Conservation (phyloP, 2,888 invertebrate species). For the Drosophila anomalata region DNA sequence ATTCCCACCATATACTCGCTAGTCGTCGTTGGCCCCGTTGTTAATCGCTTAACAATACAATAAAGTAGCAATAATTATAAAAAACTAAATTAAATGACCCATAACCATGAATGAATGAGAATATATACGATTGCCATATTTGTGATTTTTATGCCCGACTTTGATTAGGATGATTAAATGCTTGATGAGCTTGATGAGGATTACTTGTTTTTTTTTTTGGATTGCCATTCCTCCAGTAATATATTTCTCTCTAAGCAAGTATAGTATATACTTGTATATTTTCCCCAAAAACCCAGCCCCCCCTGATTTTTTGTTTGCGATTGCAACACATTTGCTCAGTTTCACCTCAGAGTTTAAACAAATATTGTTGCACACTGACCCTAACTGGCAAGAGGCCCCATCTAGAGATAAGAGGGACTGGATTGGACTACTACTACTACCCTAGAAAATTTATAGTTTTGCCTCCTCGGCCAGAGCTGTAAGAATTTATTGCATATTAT, state of each 20-base stretch:
- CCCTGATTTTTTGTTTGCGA: constrained; percentile 23
- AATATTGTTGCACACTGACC: constrained; percentile 76
- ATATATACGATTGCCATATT: constrained; percentile 75
- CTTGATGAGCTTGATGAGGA: constrained; percentile 44
- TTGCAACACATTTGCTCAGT: constrained; percentile 37
- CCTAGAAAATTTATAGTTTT: constrained; percentile 70
- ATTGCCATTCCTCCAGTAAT: neutral
- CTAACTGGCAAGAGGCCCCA: constrained; percentile 54
- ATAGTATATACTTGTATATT: neutral
- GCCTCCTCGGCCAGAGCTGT: constrained; percentile 34
- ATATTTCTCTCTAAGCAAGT: neutral
- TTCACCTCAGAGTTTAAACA: constrained; percentile 67
- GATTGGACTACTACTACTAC: neutral
- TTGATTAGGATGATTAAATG: constrained; percentile 68
- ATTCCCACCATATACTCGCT: constrained; percentile 48
- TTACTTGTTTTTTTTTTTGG: constrained; percentile 29
- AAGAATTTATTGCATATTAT: constrained; percentile 65
- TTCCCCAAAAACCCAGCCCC: neutral
- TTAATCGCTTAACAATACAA: constrained; percentile 83
- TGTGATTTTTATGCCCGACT: constrained; percentile 67
- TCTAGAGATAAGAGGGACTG: constrained; percentile 55
- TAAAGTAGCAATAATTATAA: constrained; percentile 83
- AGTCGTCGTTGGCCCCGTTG: constrained; percentile 50
- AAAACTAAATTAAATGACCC: constrained; percentile 72
- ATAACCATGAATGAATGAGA: constrained; percentile 58